Base-by-base conservation (phyloP, 2,888 invertebrate genomes). In the Rhagium mordax region DNA sequence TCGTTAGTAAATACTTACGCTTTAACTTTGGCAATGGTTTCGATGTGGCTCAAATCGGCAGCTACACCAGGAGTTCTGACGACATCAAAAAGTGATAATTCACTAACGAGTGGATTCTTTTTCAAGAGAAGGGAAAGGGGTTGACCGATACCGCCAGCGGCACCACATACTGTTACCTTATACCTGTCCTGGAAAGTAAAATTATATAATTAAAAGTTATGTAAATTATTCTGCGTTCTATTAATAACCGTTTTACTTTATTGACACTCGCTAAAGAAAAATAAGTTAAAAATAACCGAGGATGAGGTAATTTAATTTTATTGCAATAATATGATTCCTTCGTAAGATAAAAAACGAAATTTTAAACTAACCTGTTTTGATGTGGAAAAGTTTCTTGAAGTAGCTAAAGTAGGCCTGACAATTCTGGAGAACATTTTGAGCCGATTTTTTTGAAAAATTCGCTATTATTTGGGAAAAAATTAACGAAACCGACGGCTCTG, bases 61-160 rank as follows among this genome's bases (percentile, higher is more conserved):
- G 97, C 98, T 13, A 99, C 98, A 76, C 99, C 99, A 55, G 96
- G 96, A 47, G 98, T 98, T 87, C 96, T 93, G 47, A 97, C 97
- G 85, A 99, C 94, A 90, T 99, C 99, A 86, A 96, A 99, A 29
- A 99, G 89, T 0, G 96, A 92, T 81, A 99, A 90, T 82, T 95
- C 92, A 33, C 93, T 93, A 60, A 99, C 93, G 79, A 96, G 88
- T 13, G 96, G 95, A 84, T 96, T 97, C 83, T 94, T 93, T 89
- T 99, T 99, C 81, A 99, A 89, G 55, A 99, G 91, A 76, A 99
- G 90, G 8, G 98, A 94, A 82, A 99, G 88, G 8, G 99, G 98
- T 89, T 99, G 98, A 2, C 99, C 99, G 86, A 99, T 99, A 70
- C 99, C 99, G 75, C 99, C 99, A 81, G 95, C 93, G 0, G 98